A percentile compares a stretch with the other conserved stretches of the same genome.
phyloP scores from a whole-genome alignment of 2,888 invertebrate species.

The Eupithecia inturbata region DNA sequence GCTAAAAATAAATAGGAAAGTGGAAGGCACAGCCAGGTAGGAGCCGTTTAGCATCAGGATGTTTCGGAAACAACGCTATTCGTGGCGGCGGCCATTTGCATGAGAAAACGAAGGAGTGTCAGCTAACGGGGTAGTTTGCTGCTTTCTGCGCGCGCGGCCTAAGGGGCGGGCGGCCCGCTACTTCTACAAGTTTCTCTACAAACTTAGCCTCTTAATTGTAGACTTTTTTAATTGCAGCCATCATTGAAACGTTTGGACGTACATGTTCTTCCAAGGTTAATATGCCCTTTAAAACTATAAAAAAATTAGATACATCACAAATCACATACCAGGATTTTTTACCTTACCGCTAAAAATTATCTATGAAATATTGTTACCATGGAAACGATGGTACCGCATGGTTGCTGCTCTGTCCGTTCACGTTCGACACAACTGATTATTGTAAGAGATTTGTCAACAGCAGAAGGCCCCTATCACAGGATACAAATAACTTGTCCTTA shows the following conservation, averaged over 20 bases:
- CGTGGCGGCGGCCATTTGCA: conserved; percentile 59
- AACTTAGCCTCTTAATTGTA: neutral
- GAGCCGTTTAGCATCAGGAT: conserved; percentile 32
- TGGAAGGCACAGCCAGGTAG: conserved; percentile 21
- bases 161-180: conserved; percentile 26
- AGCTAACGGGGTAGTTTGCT: conserved; percentile 29
- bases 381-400: no score
- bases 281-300: neutral
- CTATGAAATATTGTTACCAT: neutral
- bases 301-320: neutral
- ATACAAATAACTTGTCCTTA: neutral
- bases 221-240: neutral
- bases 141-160: conserved; percentile 2
- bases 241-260: neutral
- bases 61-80: conserved; percentile 52
- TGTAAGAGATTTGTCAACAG: neutral
- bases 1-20: conserved; percentile 10
- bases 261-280: no score
- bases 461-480: neutral
- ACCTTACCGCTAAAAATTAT: neutral
- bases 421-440: neutral
- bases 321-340: neutral
- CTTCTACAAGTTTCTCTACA: neutral
- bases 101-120: conserved; percentile 49
- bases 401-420: neutral